These are phyloP conservation scores for Drosophila lini DNA, from an alignment of 1,140 invertebrate species.

Conservation along the genomic window DNA sequence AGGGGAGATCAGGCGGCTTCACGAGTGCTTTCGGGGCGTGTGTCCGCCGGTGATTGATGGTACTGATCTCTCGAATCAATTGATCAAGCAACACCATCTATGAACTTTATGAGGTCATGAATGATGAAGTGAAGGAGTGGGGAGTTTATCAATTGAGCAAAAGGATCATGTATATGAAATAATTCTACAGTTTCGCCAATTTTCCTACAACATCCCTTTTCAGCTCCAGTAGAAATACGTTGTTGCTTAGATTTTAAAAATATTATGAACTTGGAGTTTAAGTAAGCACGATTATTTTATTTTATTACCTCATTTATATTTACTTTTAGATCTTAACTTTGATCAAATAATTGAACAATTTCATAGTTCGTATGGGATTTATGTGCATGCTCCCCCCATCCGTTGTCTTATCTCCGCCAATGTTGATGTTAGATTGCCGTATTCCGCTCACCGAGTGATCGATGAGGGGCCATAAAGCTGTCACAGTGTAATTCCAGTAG, in stretches of 20 bases:
- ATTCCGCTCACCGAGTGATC: slow-evolving; percentile 50
- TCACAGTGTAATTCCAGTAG: slow-evolving; percentile 74
- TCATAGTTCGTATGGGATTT: slow-evolving; percentile 21
- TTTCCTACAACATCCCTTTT: background rate
- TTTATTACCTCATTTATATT: background rate
- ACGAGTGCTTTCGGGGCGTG: slow-evolving; percentile 39
- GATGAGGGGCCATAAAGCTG: slow-evolving; percentile 66
- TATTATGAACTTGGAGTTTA: background rate
- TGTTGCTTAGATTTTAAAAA: too few species aligned
- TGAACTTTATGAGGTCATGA: slow-evolving; percentile 36
- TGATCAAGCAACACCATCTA: slow-evolving; percentile 35
- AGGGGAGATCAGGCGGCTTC: slow-evolving; percentile 47
- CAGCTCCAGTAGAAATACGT: background rate
- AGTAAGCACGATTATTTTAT: background rate
- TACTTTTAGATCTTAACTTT: slow-evolving; percentile 16
- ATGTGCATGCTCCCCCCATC: slow-evolving; percentile 6
- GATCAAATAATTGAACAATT: slow-evolving; percentile 34
- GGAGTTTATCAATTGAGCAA: background rate
- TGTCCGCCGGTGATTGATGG: slow-evolving; percentile 40
- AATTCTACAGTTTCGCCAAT: too few species aligned
- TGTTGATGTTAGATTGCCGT: slow-evolving; percentile 48
- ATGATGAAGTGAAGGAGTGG: slow-evolving; percentile 3
- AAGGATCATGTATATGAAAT: background rate
- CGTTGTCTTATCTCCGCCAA: slow-evolving; percentile 31
- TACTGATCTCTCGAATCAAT: slow-evolving; percentile 56